Evolutionary conservation across 2,888 invertebrate genomes (phyloP), one percentile per base, ranked within the genome.

Genomic region (Thelaira solivaga): DNA sequence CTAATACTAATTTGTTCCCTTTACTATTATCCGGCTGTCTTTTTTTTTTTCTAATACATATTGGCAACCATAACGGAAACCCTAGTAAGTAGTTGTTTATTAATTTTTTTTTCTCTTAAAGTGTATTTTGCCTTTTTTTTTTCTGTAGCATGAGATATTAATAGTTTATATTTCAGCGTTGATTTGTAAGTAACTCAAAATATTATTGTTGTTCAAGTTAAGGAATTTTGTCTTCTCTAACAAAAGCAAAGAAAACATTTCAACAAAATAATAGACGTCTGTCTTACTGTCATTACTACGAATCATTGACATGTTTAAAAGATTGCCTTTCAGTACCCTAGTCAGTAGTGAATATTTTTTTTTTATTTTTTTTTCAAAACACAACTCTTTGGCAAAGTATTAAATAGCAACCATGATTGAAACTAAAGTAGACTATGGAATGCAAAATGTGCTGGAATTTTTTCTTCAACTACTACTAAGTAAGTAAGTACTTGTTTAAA

Each of bases 291-390:
- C 77, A 73, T 59, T 77, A 64, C 57, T 31, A 43, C n/a, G 51
- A 59, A 53, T 31, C 57, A 68, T 67, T 77, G 73, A 73, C 57
- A 57, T 73, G 61, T 77, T 73, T 77, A 73, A 73, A 67, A 65
- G 68, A 36, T 77, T 77, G 62, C 41, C 64, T 34, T 49, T 36
- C n/a, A n/a, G n/a, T n/a, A n/a, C n/a, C n/a, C n/a, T n/a, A 11
- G 36, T 10, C 24, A 47, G 3, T 24, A 45, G 26, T 22, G 31
- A 31, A 31, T 47, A 64, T 26, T 7, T 6, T 7, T 13, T 39
- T 4, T 13, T 13, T 39, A 6, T 39, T 6, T 10, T 3, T 31
- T 2, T 31, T 39, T 39, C 6, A 11, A 13, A 13, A 8, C 8
- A 13, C 22, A 47, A 11, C 13, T 34, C 16, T n/a, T 36, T 18